Conservation (phyloP, 2,888 invertebrate species). For the Chorisops tibialis region DNA sequence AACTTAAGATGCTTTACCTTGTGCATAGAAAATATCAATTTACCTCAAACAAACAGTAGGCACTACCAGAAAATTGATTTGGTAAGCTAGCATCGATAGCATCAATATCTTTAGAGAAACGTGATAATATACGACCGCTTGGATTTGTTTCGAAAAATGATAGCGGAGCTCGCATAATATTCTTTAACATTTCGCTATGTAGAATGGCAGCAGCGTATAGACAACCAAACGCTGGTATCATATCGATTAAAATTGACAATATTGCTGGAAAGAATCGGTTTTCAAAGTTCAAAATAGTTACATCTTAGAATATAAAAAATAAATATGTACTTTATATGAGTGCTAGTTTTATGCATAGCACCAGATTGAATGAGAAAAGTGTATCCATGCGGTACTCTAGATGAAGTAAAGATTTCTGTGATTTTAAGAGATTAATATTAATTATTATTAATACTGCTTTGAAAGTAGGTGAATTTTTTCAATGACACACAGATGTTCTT, state of each 20-base stretch:
- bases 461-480: too few species aligned
- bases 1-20: neutral
- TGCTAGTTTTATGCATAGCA: too few species aligned
- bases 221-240: slow-evolving; percentile 63
- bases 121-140: slow-evolving; percentile 59
- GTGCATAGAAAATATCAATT: slow-evolving; percentile 15
- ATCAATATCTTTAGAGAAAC: slow-evolving; percentile 56
- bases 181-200: slow-evolving; percentile 52
- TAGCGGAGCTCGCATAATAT: slow-evolving; percentile 56
- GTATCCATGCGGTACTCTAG: too few species aligned
- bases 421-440: too few species aligned
- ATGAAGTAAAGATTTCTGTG: too few species aligned
- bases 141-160: slow-evolving; percentile 64
- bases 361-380: too few species aligned
- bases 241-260: slow-evolving; percentile 63
- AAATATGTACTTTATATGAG: too few species aligned
- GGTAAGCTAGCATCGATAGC: slow-evolving; percentile 50
- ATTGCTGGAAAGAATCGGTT: slow-evolving; percentile 59
- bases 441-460: too few species aligned
- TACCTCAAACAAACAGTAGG: slow-evolving; percentile 61
- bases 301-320: too few species aligned
- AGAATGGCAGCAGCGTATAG: slow-evolving; percentile 44
- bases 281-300: neutral
- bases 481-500: too few species aligned
- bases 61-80: slow-evolving; percentile 55